Base-by-base conservation (phyloP, 1,140 invertebrate species). In the Grapholita molesta region DNA sequence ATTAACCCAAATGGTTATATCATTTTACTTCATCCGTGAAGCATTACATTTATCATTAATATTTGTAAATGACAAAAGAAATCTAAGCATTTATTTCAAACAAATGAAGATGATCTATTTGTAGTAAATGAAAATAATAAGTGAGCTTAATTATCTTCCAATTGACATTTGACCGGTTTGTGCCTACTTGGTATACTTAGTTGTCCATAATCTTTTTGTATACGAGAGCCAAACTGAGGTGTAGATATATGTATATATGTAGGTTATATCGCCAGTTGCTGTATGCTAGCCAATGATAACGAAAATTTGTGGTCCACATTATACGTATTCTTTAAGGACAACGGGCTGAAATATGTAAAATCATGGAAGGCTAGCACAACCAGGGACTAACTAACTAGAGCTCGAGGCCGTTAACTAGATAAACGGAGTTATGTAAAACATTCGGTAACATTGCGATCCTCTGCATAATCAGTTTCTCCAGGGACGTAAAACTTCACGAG, bases 1-100 rank as follows among this genome's bases (percentile, higher is more conserved):
- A 74, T 77, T 72, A 74, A 71, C 75, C 72, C 33, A 77, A 52
- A 74, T 72, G 38, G 61, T 67, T 61, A 65, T 70, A 65, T 70
- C 69, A 64, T 70, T 71, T 53, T 53, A 18, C 64, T 33, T 57
- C 55, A 61, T 61, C 55, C 25, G n/a, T 30, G 25, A 61, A 15
- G 55, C n/a, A 61, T 28, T 30, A 15, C 24, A 61, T 61, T 61
- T 61, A 30, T 61, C 55, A 61, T 30, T 2, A 18, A 0, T 38
- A n/a, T 48, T 48, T 48, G 42, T 38, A 48, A 42, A 4, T 1
- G 38, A 21, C 21, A 48, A 15, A 48, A 18, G 0, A 5, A 48
- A 48, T 21, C 15, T n/a, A n/a, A n/a, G n/a, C n/a, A n/a, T n/a
- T n/a, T n/a, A n/a, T n/a, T n/a, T n/a, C n/a, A n/a, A n/a, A n/a